Conservation (phyloP, 2,113 vertebrate species). For the Archocentrus centrarchus region DNA sequence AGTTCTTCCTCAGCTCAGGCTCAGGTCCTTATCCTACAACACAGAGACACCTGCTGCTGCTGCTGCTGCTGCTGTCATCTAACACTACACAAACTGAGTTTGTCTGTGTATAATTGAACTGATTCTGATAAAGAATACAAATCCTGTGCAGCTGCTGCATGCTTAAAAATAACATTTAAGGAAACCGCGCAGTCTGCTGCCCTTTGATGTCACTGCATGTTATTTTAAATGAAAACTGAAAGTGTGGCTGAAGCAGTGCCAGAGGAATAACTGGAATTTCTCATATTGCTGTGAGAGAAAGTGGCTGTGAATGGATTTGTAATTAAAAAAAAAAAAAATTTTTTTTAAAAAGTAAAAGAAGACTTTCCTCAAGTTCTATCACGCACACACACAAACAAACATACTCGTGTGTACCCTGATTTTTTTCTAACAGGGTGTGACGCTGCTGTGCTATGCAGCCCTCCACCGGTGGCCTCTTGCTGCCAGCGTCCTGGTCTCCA, state of each 20-base stretch:
- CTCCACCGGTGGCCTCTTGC: slow-evolving; percentile 41
- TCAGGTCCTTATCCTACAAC: no score
- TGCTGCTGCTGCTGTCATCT: no score
- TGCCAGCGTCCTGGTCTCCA: slow-evolving; percentile 29
- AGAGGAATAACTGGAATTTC: slow-evolving; percentile 30
- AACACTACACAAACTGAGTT: no score
- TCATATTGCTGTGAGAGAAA: neutral
- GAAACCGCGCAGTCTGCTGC: neutral
- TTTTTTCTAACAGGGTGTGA: slow-evolving; percentile 44
- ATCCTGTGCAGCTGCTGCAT: neutral
- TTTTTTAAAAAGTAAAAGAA: neutral
- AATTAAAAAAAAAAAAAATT: neutral
- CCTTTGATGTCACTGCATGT: neutral
- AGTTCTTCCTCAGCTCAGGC: no score
- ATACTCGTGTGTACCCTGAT: neutral
- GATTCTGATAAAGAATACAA: no score
- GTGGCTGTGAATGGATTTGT: neutral
- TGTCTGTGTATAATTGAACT: no score
- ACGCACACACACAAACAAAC: slow-evolving; percentile 12
- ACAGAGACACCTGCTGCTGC: no score
- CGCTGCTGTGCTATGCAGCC: slow-evolving; percentile 36
- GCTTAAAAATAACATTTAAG: slow-evolving; percentile 11
- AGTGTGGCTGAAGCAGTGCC: slow-evolving; percentile 12
- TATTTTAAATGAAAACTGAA: slow-evolving; percentile 21
- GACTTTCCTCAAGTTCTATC: neutral